A percentile compares a stretch with the other conserved stretches of the same genome.
These are phyloP conservation scores for Mesoligia furuncula DNA, from an alignment of 2,888 invertebrate species.

Conservation along the genomic window DNA sequence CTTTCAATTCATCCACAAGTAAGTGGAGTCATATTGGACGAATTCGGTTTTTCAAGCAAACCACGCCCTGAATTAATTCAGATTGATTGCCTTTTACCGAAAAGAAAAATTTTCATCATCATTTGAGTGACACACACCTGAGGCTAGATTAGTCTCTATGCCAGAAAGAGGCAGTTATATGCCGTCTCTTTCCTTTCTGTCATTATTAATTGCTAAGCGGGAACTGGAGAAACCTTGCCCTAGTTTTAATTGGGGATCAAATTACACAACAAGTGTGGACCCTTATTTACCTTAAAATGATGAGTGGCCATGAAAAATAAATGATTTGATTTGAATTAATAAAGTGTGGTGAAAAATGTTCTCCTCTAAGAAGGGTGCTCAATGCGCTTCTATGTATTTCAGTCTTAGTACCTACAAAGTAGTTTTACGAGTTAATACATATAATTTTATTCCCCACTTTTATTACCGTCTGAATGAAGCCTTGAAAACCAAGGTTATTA, in stretches of 20 bases:
- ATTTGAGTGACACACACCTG: constrained; percentile 14
- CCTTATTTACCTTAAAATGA: constrained; percentile 17
- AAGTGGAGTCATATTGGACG: constrained; percentile 72
- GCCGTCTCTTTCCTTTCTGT: neutral
- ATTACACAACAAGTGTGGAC: constrained; percentile 10
- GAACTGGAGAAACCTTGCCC: neutral
- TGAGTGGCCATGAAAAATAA: constrained; percentile 14
- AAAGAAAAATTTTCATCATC: constrained; percentile 30
- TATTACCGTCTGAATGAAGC: constrained; percentile 37
- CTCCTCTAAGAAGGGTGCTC: constrained; percentile 2
- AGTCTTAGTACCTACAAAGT: constrained; percentile 46
- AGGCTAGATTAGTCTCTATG: constrained; percentile 1
- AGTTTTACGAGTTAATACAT: constrained; percentile 49
- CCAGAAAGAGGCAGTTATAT: neutral
- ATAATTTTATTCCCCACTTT: constrained; percentile 54
- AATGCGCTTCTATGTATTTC: constrained; percentile 14
- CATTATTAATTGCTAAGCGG: constrained; percentile 1
- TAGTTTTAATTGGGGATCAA: constrained; percentile 24
- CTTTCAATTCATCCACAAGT: constrained; percentile 80
- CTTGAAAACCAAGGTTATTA: constrained; percentile 48
- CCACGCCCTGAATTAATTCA: constrained; percentile 71
- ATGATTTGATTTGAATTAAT: too few relatives aligned
- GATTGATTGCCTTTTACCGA: constrained; percentile 67
- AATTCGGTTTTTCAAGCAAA: constrained; percentile 76
- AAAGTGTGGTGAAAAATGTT: constrained; percentile 1